Evolutionary conservation across 2,888 invertebrate species (phyloP).

Genomic region (Drepanosiphum platanoidis): DNA sequence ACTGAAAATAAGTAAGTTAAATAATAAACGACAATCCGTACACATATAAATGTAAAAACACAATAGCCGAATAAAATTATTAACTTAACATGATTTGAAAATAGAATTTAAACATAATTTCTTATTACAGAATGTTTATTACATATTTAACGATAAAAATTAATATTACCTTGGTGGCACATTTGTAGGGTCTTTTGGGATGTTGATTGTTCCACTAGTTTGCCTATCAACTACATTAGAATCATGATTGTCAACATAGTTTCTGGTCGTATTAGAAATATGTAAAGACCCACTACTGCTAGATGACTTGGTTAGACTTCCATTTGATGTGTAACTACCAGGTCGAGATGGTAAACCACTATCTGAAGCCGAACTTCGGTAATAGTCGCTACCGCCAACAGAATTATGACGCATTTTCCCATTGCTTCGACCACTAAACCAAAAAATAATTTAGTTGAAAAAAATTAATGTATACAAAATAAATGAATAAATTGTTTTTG

Average conservation of each 20-base stretch:
- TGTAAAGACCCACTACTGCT: constrained; percentile 60
- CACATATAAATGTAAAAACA: too few relatives aligned
- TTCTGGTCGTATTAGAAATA: constrained; percentile 52
- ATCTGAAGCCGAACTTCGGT: constrained; percentile 60
- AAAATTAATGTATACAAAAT: background rate
- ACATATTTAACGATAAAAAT: background rate
- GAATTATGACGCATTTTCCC: constrained; percentile 60
- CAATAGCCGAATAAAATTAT: too few relatives aligned
- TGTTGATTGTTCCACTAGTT: constrained; percentile 47
- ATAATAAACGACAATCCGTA: too few relatives aligned
- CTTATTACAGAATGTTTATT: background rate
- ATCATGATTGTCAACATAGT: constrained; percentile 57
- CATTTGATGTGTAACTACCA: constrained; percentile 60
- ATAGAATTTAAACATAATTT: too few relatives aligned
- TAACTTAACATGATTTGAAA: too few relatives aligned
- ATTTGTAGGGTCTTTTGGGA: constrained; percentile 52
- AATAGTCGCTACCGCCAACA: constrained; percentile 55
- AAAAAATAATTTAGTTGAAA: background rate
- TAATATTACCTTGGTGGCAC: constrained; percentile 53
- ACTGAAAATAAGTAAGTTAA: too few relatives aligned
- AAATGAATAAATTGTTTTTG: background rate
- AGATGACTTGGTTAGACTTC: constrained; percentile 57
- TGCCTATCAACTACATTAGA: constrained; percentile 49
- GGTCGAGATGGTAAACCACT: constrained; percentile 61
- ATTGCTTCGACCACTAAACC: constrained; percentile 41